These are phyloP conservation scores for Synergus gifuensis DNA, from an alignment of 2,888 invertebrate genomes.

Conservation along the genomic window DNA sequence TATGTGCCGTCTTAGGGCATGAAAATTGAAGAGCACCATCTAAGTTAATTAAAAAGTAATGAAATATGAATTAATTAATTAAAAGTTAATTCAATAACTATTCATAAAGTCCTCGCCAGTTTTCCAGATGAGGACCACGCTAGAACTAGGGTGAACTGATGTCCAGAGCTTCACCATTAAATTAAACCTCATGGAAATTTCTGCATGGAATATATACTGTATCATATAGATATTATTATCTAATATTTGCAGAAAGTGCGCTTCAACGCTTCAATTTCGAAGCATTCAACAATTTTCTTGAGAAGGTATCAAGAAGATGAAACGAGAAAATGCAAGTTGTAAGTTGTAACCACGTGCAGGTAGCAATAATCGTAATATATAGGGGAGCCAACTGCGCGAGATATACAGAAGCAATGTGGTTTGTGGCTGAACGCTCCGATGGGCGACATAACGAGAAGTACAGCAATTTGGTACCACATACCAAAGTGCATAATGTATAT, in stretches of 20 bases:
- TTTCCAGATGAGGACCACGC: too few relatives aligned
- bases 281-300: neutral
- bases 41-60: too few relatives aligned
- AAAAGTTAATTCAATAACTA: too few relatives aligned
- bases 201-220: neutral
- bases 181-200: too few relatives aligned
- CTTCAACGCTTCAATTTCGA: neutral
- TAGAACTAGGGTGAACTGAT: too few relatives aligned
- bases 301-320: slow-evolving; percentile 12
- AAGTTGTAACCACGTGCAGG: neutral
- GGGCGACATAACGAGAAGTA: slow-evolving; percentile 64
- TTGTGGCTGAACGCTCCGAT: slow-evolving; percentile 72
- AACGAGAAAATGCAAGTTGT: neutral
- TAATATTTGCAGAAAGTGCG: neutral
- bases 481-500: neutral
- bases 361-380: slow-evolving; percentile 12
- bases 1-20: too few relatives aligned
- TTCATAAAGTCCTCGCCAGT: too few relatives aligned
- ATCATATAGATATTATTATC: neutral
- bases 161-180: too few relatives aligned
- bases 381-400: slow-evolving; percentile 15
- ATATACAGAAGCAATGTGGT: slow-evolving; percentile 62
- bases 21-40: too few relatives aligned
- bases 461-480: slow-evolving; percentile 9
- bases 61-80: neutral